Evolutionary conservation across 2,888 invertebrate genomes (phyloP).

Genomic region (Oligia fasciuncula): DNA sequence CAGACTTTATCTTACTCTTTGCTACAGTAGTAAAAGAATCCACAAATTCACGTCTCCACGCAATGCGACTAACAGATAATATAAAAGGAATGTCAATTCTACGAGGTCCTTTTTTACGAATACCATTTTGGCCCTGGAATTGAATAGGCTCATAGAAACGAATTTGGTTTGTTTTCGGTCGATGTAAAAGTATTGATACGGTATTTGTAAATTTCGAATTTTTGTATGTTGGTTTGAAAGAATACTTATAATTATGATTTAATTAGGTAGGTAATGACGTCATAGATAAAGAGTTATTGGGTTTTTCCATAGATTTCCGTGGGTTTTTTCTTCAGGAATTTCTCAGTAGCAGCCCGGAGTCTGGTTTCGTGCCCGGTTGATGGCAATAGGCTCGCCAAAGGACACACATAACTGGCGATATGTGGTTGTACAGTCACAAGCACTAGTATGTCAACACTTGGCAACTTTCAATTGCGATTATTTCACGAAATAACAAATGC

Average conservation of each 20-base stretch:
- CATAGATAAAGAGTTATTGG: not conserved
- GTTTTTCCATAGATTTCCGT: not conserved
- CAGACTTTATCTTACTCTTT: slow-evolving; percentile 29
- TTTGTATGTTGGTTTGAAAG: not conserved
- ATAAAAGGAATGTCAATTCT: slow-evolving; percentile 34
- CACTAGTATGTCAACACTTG: too few species aligned
- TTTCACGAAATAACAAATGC: too few species aligned
- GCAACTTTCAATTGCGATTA: too few species aligned
- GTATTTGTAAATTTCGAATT: not conserved
- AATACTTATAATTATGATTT: not conserved
- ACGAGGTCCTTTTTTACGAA: slow-evolving; percentile 31
- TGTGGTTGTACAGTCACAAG: not conserved
- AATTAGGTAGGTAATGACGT: too few species aligned
- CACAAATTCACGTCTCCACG: slow-evolving; percentile 44
- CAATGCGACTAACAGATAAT: slow-evolving; percentile 49
- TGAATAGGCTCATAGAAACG: slow-evolving; percentile 20
- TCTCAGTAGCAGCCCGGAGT: too few species aligned
- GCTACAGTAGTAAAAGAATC: slow-evolving; percentile 21
- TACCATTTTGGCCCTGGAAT: slow-evolving; percentile 41
- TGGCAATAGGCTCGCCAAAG: not conserved
- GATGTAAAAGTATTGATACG: not conserved
- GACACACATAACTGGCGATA: not conserved
- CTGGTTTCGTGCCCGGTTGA: not conserved
- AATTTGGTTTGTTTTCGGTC: slow-evolving; percentile 4
- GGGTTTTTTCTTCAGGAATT: not conserved